Evolutionary conservation across 23 tunicate species (phyloP), one percentile per base, ranked within the genome.

Genomic region (Aplidium turbinatum): DNA sequence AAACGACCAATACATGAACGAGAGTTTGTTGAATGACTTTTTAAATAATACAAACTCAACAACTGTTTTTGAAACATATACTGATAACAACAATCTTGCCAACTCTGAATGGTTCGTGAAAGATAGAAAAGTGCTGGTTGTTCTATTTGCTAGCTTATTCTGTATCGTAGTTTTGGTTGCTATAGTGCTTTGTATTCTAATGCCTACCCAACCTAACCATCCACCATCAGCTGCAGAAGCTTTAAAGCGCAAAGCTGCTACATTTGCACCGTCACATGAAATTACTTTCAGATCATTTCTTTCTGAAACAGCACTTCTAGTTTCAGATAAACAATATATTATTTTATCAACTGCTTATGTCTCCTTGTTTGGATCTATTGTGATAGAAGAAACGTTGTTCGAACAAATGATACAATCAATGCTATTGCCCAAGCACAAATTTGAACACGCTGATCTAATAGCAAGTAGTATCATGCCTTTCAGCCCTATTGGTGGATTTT

Each of bases 21-120:
- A 2, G 70, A 89, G 54, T 84, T 87, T 31, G 86, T 76, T 54
- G n/a, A n/a, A n/a, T n/a, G n/a, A n/a, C n/a, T n/a, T n/a, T n/a
- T n/a, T n/a, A n/a, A n/a, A n/a, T n/a, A n/a, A n/a, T n/a, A n/a
- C n/a, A n/a, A n/a, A n/a, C n/a, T n/a, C n/a, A n/a, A n/a, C n/a
- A n/a, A n/a, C n/a, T n/a, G n/a, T n/a, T n/a, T n/a, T n/a, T n/a
- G n/a, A n/a, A n/a, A n/a, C n/a, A n/a, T n/a, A n/a, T n/a, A n/a
- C n/a, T n/a, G n/a, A n/a, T n/a, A n/a, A n/a, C n/a, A n/a, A n/a
- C n/a, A n/a, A n/a, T n/a, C n/a, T n/a, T n/a, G n/a, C n/a, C n/a
- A n/a, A n/a, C n/a, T n/a, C n/a, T n/a, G n/a, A n/a, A n/a, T n/a
- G n/a, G n/a, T n/a, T n/a, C n/a, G n/a, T n/a, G n/a, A n/a, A n/a